Percentiles rank a stretch among this genome's conserved stretches.
Evolutionary conservation across 2,888 invertebrate genomes (phyloP).

Genomic region (Tubiluchus corallicola): DNA sequence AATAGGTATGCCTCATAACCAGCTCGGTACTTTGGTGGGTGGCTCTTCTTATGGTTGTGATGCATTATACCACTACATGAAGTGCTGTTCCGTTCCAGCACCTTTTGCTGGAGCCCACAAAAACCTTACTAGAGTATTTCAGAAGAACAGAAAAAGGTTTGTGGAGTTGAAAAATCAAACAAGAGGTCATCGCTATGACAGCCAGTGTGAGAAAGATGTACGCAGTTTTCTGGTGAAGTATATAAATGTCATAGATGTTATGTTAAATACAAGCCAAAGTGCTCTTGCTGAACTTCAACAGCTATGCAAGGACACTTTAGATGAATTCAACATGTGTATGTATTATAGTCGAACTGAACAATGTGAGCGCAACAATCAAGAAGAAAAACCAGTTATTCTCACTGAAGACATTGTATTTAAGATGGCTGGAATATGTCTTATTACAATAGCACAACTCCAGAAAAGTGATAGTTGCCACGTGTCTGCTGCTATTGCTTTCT

Average conservation of each 20-base stretch:
- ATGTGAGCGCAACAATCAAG: constrained; percentile 27
- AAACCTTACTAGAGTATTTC: constrained; percentile 49
- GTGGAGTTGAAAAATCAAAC: constrained; percentile 8
- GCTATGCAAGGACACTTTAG: constrained; percentile 67
- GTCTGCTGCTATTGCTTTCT: no score
- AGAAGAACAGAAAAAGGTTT: constrained; percentile 30
- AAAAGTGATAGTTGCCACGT: constrained; percentile 31
- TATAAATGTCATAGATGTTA: constrained; percentile 23
- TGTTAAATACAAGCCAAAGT: constrained; percentile 12
- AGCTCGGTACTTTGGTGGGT: constrained; percentile 67
- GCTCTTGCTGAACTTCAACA: constrained; percentile 40
- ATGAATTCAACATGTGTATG: constrained; percentile 54
- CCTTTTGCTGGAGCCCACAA: constrained; percentile 77
- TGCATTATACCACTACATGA: constrained; percentile 71
- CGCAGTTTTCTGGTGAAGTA: constrained; percentile 24
- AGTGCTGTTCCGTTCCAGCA: constrained; percentile 54
- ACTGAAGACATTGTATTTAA: constrained; percentile 53
- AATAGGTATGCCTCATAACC: constrained; percentile 36
- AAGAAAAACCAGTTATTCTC: constrained; percentile 17
- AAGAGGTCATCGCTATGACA: background rate
- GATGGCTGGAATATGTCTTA: constrained; percentile 57
- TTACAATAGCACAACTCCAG: constrained; percentile 56
- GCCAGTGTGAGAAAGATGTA: constrained; percentile 18
- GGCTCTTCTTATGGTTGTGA: constrained; percentile 62
- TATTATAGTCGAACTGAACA: constrained; percentile 34